Conservation (phyloP, 2,888 invertebrate species). For the Galerucella nymphaeae region DNA sequence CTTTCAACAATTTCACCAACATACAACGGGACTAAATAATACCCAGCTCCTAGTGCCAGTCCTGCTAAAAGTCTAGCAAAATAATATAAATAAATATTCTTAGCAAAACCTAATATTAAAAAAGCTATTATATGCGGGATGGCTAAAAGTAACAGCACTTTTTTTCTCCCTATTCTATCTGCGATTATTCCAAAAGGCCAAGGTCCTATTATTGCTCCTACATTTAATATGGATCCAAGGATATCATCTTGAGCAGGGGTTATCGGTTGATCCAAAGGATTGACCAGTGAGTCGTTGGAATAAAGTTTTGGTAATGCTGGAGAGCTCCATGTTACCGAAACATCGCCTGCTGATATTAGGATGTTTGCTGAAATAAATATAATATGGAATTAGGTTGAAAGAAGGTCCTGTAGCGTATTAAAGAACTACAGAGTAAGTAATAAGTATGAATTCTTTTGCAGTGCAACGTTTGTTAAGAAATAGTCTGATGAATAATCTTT, state of each 20-base stretch:
- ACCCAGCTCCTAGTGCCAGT: conserved; percentile 75
- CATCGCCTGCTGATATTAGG: conserved; percentile 54
- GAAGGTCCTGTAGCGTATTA: too few relatives aligned
- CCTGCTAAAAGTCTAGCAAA: conserved; percentile 68
- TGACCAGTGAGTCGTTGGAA: conserved; percentile 52
- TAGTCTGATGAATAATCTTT: too few relatives aligned
- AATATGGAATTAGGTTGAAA: too few relatives aligned
- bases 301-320: conserved; percentile 54
- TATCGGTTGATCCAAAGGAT: conserved; percentile 60
- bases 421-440: too few relatives aligned
- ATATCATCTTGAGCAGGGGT: conserved; percentile 64
- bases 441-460: too few relatives aligned
- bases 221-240: conserved; percentile 66
- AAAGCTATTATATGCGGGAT: conserved; percentile 51
- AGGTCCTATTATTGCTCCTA: conserved; percentile 72
- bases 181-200: conserved; percentile 75
- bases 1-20: conserved; percentile 85
- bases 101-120: conserved; percentile 49
- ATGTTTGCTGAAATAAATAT: conserved; percentile 50
- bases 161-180: conserved; percentile 75
- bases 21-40: conserved; percentile 84
- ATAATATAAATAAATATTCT: conserved; percentile 53
- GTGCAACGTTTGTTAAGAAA: too few relatives aligned
- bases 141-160: conserved; percentile 70
- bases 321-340: conserved; percentile 55